Conservation (phyloP, 2,113 vertebrate species). For the Coracopsis vasa region DNA sequence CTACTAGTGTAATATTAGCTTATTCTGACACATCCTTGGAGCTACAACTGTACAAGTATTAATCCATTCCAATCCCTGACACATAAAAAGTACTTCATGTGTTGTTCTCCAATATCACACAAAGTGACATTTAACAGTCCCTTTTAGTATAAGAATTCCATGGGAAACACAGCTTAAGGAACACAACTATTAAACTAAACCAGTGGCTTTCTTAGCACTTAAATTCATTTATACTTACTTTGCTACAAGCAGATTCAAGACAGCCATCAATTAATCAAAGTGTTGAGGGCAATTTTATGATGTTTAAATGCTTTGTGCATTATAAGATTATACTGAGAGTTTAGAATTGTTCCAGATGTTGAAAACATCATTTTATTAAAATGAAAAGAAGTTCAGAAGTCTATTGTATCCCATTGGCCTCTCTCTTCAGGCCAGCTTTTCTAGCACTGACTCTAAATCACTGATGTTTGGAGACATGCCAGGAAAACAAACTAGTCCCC, state of each 20-base stretch:
- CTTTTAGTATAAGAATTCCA: neutral
- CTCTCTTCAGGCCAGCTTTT: neutral
- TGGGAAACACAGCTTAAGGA: neutral
- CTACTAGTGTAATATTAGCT: neutral
- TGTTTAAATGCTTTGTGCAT: constrained; percentile 8
- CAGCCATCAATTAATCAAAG: constrained; percentile 24
- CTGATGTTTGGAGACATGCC: neutral
- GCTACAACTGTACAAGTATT: neutral
- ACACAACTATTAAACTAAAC: neutral
- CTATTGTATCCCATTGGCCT: neutral
- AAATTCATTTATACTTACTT: neutral
- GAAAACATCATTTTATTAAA: constrained; percentile 12
- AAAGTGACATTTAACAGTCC: neutral
- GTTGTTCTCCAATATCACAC: neutral
- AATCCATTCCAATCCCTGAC: neutral
- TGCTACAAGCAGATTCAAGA: constrained; percentile 1
- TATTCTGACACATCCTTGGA: neutral
- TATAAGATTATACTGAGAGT: neutral
- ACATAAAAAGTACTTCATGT: neutral
- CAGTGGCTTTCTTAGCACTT: neutral
- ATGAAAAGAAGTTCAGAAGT: constrained; percentile 5
- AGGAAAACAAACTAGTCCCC: neutral
- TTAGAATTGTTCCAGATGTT: constrained; percentile 61
- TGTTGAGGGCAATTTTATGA: constrained; percentile 17
- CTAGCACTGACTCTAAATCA: constrained; percentile 20